Percentiles rank a stretch among this genome's conserved stretches.
phyloP scores from a whole-genome alignment of 1,140 invertebrate genomes.

The Sinella curviseta region DNA sequence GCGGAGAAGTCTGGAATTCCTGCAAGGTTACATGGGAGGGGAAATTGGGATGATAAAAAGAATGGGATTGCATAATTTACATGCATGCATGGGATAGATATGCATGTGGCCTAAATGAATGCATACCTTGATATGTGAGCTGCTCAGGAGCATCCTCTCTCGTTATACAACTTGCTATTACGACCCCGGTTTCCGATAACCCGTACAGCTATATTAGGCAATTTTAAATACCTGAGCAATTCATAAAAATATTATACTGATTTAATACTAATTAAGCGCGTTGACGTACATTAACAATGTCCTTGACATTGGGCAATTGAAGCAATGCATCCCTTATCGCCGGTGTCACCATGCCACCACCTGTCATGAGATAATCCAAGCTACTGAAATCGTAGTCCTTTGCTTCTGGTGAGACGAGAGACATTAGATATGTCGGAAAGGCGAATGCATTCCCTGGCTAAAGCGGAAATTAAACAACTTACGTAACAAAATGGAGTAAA shows the following conservation, averaged over 20 bases:
- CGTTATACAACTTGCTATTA: neutral
- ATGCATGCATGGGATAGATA: neutral
- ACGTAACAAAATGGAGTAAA: too few species aligned
- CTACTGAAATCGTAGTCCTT: neutral
- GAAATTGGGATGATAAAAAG: too few species aligned
- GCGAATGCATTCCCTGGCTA: neutral
- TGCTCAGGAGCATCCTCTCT: neutral
- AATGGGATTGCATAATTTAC: too few species aligned
- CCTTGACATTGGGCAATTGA: neutral
- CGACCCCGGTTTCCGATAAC: neutral
- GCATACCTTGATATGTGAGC: neutral
- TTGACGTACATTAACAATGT: neutral
- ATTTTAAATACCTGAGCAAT: neutral
- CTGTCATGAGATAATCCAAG: neutral
- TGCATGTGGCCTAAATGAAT: neutral
- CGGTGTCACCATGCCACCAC: neutral
- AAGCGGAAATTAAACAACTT: too few species aligned
- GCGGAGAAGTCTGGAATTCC: slow-evolving; percentile 17
- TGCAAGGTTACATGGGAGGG: too few species aligned
- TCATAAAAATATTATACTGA: neutral
- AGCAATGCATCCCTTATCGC: neutral
- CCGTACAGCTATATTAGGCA: neutral
- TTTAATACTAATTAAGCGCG: too few species aligned
- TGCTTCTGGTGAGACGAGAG: neutral
- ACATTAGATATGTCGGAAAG: neutral